Evolutionary conservation across 1,140 invertebrate species (phyloP), one percentile per base, ranked within the genome.

Genomic region (Adoxophyes honmai): DNA sequence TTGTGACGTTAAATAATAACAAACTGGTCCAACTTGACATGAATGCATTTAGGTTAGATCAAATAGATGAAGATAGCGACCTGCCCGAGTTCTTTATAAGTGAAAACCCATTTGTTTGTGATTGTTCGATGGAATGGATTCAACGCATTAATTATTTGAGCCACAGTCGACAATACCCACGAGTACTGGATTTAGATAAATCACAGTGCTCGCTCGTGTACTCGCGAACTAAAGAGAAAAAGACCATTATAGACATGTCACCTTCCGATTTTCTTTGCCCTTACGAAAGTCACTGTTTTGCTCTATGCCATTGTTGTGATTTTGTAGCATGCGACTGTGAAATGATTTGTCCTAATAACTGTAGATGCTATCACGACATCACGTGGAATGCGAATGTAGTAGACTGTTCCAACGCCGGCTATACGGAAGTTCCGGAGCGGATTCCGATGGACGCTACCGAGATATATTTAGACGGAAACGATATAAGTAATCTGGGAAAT

Each of bases 371-470:
- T 87, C 95, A 97, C 84, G 96, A 97, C 81, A 94, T 96, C 66
- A 95, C 95, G n/a, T 97, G 96, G 96, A 93, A 94, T 42, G 93
- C 95, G 0, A 97, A 97, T 79, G 94, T 97, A 28, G 96, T 97
- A n/a, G 95, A 97, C 80, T 97, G 96, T 83, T 95, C 94, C 0
- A 93, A 92, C 58, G 92, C 93, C 11, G 93, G 92, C 4, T 95
- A 95, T 74, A 92, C 90, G 15, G 89, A 90, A 65, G 91, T 96
- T 10, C 96, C 96, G 0, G 92, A 93, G 56, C 91, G 94, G 64
- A 93, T 97, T 56, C 96, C 96, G 0, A 97, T 97, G 95, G 96
- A 97, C 78, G 95, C 95, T 8, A 97, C 96, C 7, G 95, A 96
- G 86, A 93, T 97, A 54, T 97, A 97, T 86, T 90, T 97, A 52